A percentile compares a stretch with the other conserved stretches of the same genome.
These are phyloP conservation scores for Sorex fumeus DNA, from an alignment of 2,113 vertebrate species.

Conservation along the genomic window DNA sequence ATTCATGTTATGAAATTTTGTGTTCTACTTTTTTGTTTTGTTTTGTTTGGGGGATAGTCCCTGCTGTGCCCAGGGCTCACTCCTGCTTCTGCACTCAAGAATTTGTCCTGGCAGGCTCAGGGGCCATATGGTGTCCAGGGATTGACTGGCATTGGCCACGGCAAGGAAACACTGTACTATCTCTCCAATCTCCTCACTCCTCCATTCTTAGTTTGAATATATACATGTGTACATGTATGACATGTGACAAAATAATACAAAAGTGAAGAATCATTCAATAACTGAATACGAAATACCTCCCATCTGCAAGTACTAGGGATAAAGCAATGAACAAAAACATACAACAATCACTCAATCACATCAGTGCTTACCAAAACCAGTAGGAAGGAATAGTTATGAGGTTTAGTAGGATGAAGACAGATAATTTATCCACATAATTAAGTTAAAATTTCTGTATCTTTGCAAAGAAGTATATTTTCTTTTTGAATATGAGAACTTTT, in stretches of 20 bases:
- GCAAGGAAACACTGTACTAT: too few species aligned
- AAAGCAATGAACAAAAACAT: constrained; percentile 14
- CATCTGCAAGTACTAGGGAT: not conserved
- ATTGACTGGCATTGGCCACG: too few species aligned
- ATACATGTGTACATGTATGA: not conserved
- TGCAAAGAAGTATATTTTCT: not conserved
- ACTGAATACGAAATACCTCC: not conserved
- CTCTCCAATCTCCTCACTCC: not conserved
- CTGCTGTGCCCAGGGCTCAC: too few species aligned
- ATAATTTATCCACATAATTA: not conserved
- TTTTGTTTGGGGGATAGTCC: too few species aligned
- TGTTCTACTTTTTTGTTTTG: too few species aligned
- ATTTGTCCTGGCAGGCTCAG: too few species aligned
- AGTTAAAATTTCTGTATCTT: constrained; percentile 16
- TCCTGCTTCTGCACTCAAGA: too few species aligned
- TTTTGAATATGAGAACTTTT: not conserved
- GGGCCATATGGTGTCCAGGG: too few species aligned
- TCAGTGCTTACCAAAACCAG: constrained; percentile 11
- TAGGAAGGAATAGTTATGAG: not conserved
- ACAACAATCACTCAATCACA: not conserved
- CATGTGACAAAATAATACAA: not conserved
- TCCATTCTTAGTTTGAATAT: constrained; percentile 41
- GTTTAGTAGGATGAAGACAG: not conserved
- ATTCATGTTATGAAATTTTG: too few species aligned
- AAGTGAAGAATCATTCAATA: constrained; percentile 37